Conservation (phyloP, 2,888 invertebrate species). For the Tenthredo amoena region DNA sequence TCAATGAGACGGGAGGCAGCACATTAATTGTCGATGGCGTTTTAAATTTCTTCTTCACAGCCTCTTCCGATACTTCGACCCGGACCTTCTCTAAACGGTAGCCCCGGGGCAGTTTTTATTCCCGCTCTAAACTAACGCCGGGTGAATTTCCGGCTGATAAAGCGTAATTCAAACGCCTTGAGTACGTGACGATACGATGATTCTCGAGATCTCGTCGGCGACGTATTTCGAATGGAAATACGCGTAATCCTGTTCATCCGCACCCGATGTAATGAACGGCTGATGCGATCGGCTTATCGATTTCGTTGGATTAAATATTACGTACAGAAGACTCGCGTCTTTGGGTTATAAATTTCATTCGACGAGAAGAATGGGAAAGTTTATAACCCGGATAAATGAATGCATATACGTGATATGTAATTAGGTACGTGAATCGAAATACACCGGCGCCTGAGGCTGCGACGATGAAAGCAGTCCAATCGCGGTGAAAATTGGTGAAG, state of each 20-base stretch:
- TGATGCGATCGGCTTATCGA: too few relatives aligned
- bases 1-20: neutral
- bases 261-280: too few relatives aligned
- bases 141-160: constrained; percentile 9
- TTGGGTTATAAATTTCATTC: neutral
- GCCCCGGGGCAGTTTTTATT: neutral
- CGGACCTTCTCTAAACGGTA: constrained; percentile 1
- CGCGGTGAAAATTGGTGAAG: neutral
- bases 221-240: neutral
- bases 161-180: neutral
- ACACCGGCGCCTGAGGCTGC: neutral
- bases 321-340: neutral
- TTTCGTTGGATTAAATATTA: too few relatives aligned
- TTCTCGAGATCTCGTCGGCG: neutral
- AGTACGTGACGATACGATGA: neutral
- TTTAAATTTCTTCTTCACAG: neutral
- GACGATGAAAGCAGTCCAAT: neutral
- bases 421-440: neutral
- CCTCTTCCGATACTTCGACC: neutral
- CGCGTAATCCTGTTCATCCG: too few relatives aligned
- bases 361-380: neutral
- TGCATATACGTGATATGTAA: neutral
- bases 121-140: neutral
- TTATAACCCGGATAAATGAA: constrained; percentile 3
- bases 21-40: neutral